phyloP scores from a whole-genome alignment of 2,797 vertebrate genomes.

The Lithobates sylvaticus region DNA sequence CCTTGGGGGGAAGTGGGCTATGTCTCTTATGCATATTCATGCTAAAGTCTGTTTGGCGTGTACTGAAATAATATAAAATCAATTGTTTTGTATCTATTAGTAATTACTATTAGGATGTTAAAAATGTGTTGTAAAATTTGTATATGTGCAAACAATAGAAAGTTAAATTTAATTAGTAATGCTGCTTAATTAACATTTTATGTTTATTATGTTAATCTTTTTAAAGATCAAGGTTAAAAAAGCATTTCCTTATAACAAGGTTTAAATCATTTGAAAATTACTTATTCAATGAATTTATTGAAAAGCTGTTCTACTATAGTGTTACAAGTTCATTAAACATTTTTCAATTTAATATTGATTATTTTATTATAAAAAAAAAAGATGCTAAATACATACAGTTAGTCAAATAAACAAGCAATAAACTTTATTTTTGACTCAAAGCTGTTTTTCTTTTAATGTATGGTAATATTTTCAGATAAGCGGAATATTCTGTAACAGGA shows the following conservation, averaged over 20 bases:
- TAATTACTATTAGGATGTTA: too few relatives aligned
- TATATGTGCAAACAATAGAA: too few relatives aligned
- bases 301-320: not conserved
- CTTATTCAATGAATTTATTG: too few relatives aligned
- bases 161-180: too few relatives aligned
- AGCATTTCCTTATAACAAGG: too few relatives aligned
- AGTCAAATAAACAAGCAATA: not conserved
- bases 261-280: not conserved
- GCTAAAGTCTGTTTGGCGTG: too few relatives aligned
- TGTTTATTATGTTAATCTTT: too few relatives aligned
- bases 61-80: too few relatives aligned
- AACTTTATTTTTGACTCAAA: not conserved
- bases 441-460: not conserved
- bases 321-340: not conserved
- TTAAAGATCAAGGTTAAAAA: too few relatives aligned
- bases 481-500: slow-evolving; percentile 9
- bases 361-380: not conserved
- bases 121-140: too few relatives aligned
- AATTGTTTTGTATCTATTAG: too few relatives aligned
- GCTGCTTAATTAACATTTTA: too few relatives aligned
- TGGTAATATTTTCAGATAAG: slow-evolving; percentile 24
- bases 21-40: not conserved
- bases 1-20: not conserved
- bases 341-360: not conserved
- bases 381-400: not conserved